These are phyloP conservation scores for Bombus affinis DNA, from an alignment of 1,140 invertebrate species.

Conservation along the genomic window DNA sequence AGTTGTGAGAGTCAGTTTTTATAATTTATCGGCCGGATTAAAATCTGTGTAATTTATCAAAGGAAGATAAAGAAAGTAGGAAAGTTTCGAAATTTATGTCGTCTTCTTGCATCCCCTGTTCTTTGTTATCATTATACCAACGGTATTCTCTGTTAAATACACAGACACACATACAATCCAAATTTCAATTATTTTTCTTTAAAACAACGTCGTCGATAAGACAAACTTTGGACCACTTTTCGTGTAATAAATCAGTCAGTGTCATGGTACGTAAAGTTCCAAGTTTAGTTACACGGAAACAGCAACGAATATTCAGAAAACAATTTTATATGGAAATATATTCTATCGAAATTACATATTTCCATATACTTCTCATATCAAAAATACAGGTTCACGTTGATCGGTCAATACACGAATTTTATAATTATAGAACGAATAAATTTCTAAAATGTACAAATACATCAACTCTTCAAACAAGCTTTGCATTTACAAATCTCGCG, in stretches of 20 bases:
- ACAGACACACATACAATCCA: background rate
- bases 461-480: background rate
- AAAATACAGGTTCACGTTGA: no score
- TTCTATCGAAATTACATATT: background rate
- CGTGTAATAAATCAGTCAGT: background rate
- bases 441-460: no score
- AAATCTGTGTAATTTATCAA: background rate
- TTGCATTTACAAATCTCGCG: background rate
- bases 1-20: background rate
- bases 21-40: conserved; percentile 1
- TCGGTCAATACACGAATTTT: no score
- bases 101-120: no score
- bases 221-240: background rate
- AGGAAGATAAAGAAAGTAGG: background rate
- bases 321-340: background rate
- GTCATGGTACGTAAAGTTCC: background rate
- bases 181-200: background rate
- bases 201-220: background rate
- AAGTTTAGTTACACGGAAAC: background rate
- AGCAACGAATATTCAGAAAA: background rate
- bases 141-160: background rate
- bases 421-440: no score
- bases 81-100: background rate
- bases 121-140: background rate
- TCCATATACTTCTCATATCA: no score